A percentile compares a stretch with the other conserved stretches of the same genome.
These are phyloP conservation scores for Himalopsyche japonica DNA, from an alignment of 2,888 invertebrate genomes.

Conservation along the genomic window DNA sequence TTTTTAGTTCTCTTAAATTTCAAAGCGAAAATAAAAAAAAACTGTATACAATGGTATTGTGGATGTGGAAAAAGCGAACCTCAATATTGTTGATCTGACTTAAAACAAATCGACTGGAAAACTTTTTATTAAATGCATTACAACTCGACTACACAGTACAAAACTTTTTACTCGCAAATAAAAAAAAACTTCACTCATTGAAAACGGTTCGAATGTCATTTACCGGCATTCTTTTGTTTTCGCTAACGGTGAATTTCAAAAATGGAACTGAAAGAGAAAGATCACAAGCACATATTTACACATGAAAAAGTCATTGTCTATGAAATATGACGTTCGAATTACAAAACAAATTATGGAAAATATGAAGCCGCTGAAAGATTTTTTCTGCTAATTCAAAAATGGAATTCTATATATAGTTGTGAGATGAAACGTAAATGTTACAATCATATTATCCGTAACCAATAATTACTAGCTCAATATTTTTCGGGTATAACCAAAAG, in stretches of 20 bases:
- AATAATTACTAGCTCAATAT: too few relatives aligned
- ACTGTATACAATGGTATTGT: neutral
- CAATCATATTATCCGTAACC: too few relatives aligned
- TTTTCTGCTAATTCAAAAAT: too few relatives aligned
- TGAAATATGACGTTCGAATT: neutral
- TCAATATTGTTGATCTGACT: neutral
- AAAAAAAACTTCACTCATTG: neutral
- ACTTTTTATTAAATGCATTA: neutral
- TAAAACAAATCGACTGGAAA: neutral
- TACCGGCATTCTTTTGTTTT: constrained; percentile 11
- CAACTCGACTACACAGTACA: neutral
- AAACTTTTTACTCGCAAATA: neutral
- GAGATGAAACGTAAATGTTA: too few relatives aligned
- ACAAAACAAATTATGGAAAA: neutral
- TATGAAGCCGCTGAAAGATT: neutral
- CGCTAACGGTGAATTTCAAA: neutral
- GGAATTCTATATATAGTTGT: too few relatives aligned
- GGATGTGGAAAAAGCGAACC: neutral
- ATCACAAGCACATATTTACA: neutral
- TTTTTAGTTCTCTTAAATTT: neutral
- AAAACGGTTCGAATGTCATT: constrained; percentile 6
- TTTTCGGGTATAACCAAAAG: too few relatives aligned
- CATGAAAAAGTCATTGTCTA: neutral
- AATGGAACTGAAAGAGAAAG: neutral
- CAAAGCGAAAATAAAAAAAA: neutral